Conservation (phyloP, 2,113 vertebrate species). For the Pogonocichla stellata region DNA sequence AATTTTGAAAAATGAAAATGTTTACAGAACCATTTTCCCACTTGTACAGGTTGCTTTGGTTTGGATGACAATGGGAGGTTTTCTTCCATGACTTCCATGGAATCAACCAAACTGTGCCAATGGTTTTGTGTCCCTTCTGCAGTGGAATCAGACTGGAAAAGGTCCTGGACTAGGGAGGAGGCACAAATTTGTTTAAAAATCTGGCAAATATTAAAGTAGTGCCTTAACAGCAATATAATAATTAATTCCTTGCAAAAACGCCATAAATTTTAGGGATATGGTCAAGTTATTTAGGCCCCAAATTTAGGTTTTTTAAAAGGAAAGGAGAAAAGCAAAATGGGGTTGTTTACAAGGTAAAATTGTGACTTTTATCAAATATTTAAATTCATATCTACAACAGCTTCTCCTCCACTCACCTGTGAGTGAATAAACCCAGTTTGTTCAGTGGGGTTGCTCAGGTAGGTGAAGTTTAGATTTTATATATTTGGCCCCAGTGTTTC, state of each 20-base stretch:
- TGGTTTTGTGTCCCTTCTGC: neutral
- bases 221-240: neutral
- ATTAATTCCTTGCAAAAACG: neutral
- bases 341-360: neutral
- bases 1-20: neutral
- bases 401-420: neutral
- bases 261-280: neutral
- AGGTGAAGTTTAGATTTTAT: neutral
- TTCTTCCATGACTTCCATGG: neutral
- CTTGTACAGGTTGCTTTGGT: neutral
- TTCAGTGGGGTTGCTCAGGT: neutral
- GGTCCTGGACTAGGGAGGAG: neutral
- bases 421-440: neutral
- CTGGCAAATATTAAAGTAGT: neutral
- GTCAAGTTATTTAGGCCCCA: neutral
- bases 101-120: neutral
- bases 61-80: neutral
- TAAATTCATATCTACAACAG: neutral
- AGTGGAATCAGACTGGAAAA: neutral
- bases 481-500: neutral
- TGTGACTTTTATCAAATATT: neutral
- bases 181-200: constrained; percentile 1
- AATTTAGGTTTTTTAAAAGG: neutral
- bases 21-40: neutral
- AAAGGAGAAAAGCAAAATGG: neutral